Conservation (phyloP, 2,797 vertebrate genomes). For the Rhinoraja longicauda region DNA sequence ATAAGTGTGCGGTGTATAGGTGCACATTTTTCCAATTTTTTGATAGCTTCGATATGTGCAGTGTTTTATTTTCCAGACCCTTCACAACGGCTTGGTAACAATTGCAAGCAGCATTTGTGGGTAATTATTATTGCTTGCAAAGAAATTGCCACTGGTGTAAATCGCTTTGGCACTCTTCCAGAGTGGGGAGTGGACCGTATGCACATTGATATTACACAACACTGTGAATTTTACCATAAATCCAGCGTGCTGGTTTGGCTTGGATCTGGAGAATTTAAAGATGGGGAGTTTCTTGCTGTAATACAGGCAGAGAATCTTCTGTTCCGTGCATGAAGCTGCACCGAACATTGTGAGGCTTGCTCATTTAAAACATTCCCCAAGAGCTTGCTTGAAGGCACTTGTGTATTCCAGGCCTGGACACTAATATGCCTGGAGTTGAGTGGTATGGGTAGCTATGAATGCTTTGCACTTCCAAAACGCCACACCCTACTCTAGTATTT, state of each 20-base stretch:
- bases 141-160: not conserved
- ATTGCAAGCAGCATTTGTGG: not conserved
- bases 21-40: not conserved
- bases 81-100: not conserved
- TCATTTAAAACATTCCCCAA: not conserved
- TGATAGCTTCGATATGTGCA: not conserved
- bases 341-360: no score
- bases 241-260: no score
- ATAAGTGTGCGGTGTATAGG: not conserved
- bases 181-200: not conserved
- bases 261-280: no score
- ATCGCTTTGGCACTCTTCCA: not conserved
- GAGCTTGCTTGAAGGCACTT: not conserved
- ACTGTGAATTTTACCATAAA: no score
- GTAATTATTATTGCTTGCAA: not conserved
- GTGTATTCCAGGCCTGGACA: not conserved
- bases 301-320: no score
- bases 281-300: no score
- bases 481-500: not conserved
- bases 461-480: not conserved
- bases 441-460: not conserved
- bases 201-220: not conserved
- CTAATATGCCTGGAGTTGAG: not conserved
- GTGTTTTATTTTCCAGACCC: not conserved
- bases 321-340: no score